Evolutionary conservation across 2,797 vertebrate genomes (phyloP), one percentile per base, ranked within the genome.

Genomic region (Octomys mimax): DNA sequence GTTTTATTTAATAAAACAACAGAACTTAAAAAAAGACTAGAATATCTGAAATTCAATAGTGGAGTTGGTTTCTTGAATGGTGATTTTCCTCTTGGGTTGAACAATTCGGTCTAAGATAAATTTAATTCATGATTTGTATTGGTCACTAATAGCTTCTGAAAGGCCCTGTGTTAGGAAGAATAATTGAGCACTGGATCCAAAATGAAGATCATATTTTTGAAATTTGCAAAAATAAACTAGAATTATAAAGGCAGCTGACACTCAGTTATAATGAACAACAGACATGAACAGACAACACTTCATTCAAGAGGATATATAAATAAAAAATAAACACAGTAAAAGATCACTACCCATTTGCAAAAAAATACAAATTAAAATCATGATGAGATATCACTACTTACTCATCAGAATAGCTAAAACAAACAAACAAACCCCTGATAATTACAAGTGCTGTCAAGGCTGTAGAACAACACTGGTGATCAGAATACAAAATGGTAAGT

Each of bases 401-500:
- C 4, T 61, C 71, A 71, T 33, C 31, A 77, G 59, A 90, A 83
- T 46, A 57, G 39, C 33, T 59, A 83, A 93, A 54, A 80, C 46
- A 75, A 46, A 70, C 16, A 68, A 52, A 77, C 61, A 59, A 68
- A 79, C 42, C 24, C 24, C 31, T 21, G 62, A 93, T 85, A 94
- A 84, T 81, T 28, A 18, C 66, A 97, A 96, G 88, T 59, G 80
- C 78, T 61, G 80, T 26, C 80, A 87, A 95, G 78, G 78, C 42
- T 1, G 0, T 39, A 89, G 39, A 94, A 6, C 19, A 91, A 87
- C 14, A 46, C 6, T 22, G 28, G 1, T 87, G 59, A 14, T 71
- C 4, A 61, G 57, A 81, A 89, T 22, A 9, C 26, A 89, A 92
- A 89, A 64, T 31, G 39, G 54, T 46, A 68, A 5, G 6, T 26